Conservation (phyloP, 2,888 invertebrate species). For the Hypomecis punctinalis region DNA sequence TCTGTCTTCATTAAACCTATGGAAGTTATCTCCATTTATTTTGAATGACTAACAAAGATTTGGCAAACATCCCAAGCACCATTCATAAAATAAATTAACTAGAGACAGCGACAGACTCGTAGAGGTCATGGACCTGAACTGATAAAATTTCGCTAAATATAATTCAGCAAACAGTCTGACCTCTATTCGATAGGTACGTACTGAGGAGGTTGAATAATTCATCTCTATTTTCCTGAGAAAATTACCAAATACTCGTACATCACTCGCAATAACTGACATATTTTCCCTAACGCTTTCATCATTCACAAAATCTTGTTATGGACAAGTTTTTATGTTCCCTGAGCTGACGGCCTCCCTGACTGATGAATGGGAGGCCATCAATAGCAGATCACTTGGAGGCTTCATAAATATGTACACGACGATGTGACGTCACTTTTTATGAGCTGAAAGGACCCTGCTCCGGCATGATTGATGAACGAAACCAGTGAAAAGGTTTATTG, state of each 20-base stretch:
- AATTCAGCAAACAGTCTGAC: constrained; percentile 14
- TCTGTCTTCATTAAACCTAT: not conserved
- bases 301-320: constrained; percentile 53
- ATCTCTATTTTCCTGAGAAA: constrained; percentile 34
- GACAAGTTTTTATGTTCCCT: constrained; percentile 53
- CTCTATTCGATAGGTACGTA: constrained; percentile 2
- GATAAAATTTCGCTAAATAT: constrained; percentile 27
- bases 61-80: constrained; percentile 34
- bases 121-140: constrained; percentile 35
- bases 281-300: constrained; percentile 45
- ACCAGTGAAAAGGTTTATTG: constrained; percentile 66
- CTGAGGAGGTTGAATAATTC: constrained; percentile 23
- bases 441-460: constrained; percentile 60
- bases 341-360: constrained; percentile 54
- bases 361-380: constrained; percentile 78
- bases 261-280: constrained; percentile 39
- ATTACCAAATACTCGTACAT: constrained; percentile 33
- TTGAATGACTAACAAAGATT: constrained; percentile 22
- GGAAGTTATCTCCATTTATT: constrained; percentile 7
- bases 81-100: constrained; percentile 36
- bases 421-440: constrained; percentile 77
- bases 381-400: constrained; percentile 75
- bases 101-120: constrained; percentile 28
- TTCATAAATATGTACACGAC: constrained; percentile 82
- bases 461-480: constrained; percentile 64